phyloP scores from a whole-genome alignment of 2,797 vertebrate species.

The Dipus sagitta region DNA sequence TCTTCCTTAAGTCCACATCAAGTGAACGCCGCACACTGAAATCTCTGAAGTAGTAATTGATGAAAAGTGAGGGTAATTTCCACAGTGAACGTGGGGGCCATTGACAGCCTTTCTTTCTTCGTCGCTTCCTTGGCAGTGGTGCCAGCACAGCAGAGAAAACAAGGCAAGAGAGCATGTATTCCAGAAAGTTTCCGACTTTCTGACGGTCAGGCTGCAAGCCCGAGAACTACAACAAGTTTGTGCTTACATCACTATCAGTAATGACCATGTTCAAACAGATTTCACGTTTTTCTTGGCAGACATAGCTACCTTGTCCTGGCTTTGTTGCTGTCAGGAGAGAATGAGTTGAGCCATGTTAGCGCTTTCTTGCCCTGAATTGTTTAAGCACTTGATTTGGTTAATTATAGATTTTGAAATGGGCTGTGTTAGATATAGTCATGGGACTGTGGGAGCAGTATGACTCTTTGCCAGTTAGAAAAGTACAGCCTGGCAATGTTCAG shows the following conservation, averaged over 20 bases:
- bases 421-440: constrained; percentile 64
- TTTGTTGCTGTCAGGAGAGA: constrained; percentile 71
- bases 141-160: constrained; percentile 25
- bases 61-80: constrained; percentile 60
- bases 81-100: background rate
- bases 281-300: constrained; percentile 61
- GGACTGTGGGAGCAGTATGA: constrained; percentile 63
- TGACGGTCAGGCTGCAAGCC: constrained; percentile 9
- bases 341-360: constrained; percentile 74
- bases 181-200: constrained; percentile 43
- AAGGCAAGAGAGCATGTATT: constrained; percentile 24
- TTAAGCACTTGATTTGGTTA: constrained; percentile 78
- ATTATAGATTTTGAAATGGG: constrained; percentile 76
- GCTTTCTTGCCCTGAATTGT: constrained; percentile 78
- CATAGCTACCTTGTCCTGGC: constrained; percentile 35
- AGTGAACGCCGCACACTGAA: constrained; percentile 29
- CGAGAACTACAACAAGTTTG: constrained; percentile 12
- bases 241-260: constrained; percentile 56
- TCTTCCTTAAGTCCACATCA: constrained; percentile 47
- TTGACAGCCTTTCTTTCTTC: constrained; percentile 50
- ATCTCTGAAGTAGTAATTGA: constrained; percentile 65
- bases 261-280: constrained; percentile 67
- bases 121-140: constrained; percentile 45
- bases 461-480: constrained; percentile 69
- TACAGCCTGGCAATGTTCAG: constrained; percentile 59